Evolutionary conservation across 2,113 vertebrate species (phyloP).

Genomic region (Porphyrio hochstetteri): DNA sequence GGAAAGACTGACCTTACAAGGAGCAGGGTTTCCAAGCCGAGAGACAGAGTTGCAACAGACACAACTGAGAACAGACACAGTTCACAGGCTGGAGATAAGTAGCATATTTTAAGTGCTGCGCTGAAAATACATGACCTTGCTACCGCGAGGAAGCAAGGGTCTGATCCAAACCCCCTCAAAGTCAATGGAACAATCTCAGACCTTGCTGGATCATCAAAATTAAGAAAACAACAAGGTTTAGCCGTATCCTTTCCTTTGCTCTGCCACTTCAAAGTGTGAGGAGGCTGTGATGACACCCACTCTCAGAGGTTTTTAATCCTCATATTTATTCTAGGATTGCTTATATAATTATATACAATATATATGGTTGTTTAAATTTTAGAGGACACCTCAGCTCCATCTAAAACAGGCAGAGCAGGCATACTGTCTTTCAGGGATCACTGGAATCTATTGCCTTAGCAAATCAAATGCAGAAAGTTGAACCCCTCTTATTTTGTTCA

Average conservation of each 20-base stretch:
- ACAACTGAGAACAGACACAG: not conserved
- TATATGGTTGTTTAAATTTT: not conserved
- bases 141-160: not conserved
- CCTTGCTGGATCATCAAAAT: not conserved
- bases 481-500: not conserved
- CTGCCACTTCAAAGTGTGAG: not conserved
- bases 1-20: not conserved
- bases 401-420: not conserved
- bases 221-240: not conserved
- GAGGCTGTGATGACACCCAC: not conserved
- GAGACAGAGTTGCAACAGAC: not conserved
- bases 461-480: not conserved
- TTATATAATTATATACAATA: conserved; percentile 18
- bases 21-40: not conserved
- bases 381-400: not conserved
- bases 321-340: not conserved
- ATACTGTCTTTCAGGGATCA: not conserved
- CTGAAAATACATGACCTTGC: conserved; percentile 27
- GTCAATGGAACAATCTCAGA: not conserved
- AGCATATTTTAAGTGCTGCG: not conserved
- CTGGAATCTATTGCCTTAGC: not conserved
- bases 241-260: not conserved
- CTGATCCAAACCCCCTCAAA: not conserved
- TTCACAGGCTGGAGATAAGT: conserved; percentile 12
- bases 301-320: not conserved